These are phyloP conservation scores for Talpa occidentalis DNA, from an alignment of 2,113 vertebrate genomes.

Conservation along the genomic window DNA sequence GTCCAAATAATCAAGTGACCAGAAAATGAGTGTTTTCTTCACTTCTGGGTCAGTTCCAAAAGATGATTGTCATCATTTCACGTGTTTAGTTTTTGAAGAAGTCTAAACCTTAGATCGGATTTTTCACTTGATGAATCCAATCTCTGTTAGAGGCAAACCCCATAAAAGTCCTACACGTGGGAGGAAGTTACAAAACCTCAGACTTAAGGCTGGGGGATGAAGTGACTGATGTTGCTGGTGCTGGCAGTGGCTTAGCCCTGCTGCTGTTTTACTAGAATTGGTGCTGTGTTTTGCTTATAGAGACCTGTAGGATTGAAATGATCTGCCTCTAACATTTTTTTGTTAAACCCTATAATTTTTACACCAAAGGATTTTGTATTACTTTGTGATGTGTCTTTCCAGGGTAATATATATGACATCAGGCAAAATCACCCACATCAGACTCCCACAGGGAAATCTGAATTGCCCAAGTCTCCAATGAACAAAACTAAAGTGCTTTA, in stretches of 20 bases:
- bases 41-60: constrained; percentile 92
- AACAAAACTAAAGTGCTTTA: not conserved
- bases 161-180: not conserved
- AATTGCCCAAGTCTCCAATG: not conserved
- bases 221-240: not conserved
- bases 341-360: not conserved
- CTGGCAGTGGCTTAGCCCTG: too few relatives aligned
- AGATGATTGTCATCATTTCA: constrained; percentile 92
- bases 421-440: not conserved
- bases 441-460: not conserved
- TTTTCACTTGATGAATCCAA: not conserved
- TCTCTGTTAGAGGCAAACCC: not conserved
- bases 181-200: not conserved
- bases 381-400: not conserved
- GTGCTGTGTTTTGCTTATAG: not conserved
- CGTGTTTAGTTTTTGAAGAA: constrained; percentile 48
- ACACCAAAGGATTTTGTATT: not conserved
- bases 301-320: not conserved
- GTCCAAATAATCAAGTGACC: constrained; percentile 87
- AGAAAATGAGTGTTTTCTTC: constrained; percentile 86
- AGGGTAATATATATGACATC: not conserved
- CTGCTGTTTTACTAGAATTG: not conserved
- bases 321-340: not conserved
- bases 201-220: not conserved
- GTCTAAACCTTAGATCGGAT: not conserved